Percentiles rank a stretch among this genome's conserved stretches.
These are phyloP conservation scores for Plotosus lineatus DNA, from an alignment of 2,113 vertebrate genomes.

Conservation along the genomic window DNA sequence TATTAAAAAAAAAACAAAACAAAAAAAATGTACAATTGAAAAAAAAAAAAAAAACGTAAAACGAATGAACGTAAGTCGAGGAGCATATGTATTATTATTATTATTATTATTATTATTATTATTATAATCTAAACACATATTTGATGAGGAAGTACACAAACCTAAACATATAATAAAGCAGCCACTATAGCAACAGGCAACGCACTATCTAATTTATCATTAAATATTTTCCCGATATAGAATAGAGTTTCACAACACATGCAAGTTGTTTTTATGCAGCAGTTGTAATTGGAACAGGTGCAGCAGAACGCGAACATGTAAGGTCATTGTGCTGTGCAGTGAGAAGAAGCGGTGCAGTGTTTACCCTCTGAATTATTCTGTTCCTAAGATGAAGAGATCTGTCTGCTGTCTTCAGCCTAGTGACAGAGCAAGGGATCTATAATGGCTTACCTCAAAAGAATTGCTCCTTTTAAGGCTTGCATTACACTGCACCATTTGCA, in stretches of 20 bases:
- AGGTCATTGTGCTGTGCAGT: neutral
- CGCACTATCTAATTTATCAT: neutral
- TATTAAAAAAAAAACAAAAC: no score
- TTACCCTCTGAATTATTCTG: conserved; percentile 7
- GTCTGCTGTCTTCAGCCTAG: conserved; percentile 52
- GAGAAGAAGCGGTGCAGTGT: neutral
- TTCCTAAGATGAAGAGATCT: conserved; percentile 34
- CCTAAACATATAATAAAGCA: neutral
- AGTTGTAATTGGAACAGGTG: conserved; percentile 21
- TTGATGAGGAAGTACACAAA: neutral
- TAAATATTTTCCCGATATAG: neutral
- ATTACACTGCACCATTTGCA: neutral
- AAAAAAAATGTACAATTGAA: no score
- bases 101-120: no score
- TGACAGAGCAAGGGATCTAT: conserved; percentile 49
- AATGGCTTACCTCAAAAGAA: conserved; percentile 46
- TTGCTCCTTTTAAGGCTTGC: conserved; percentile 44
- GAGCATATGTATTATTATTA: no score
- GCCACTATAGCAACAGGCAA: neutral
- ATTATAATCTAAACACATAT: neutral
- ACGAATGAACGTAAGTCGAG: no score
- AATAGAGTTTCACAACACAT: neutral
- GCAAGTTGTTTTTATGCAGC: conserved; percentile 22
- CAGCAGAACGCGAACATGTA: neutral
- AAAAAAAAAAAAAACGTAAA: no score